Evolutionary conservation across 2,113 vertebrate species (phyloP).

Genomic region (Mola mola): DNA sequence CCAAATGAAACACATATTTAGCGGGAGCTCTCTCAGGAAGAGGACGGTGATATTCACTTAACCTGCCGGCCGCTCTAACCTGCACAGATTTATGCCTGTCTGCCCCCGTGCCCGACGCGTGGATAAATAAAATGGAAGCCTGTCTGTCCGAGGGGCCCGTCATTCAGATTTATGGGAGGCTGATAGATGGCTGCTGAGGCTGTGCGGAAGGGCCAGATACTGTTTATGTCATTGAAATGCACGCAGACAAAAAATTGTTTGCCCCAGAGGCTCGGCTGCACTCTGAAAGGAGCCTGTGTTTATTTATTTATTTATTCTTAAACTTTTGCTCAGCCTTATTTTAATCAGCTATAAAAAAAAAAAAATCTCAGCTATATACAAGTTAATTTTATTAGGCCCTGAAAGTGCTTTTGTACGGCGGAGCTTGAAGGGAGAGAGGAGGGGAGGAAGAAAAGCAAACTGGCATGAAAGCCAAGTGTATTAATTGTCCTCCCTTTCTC

Average conservation of each 20-base stretch:
- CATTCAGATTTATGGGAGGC: constrained; percentile 76
- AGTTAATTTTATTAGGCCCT: constrained; percentile 69
- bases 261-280: constrained; percentile 45
- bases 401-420: constrained; percentile 63
- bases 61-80: constrained; percentile 58
- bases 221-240: constrained; percentile 69
- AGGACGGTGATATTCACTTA: constrained; percentile 76
- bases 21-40: constrained; percentile 49
- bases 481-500: constrained; percentile 69
- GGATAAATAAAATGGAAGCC: constrained; percentile 63
- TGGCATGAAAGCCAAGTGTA: constrained; percentile 65
- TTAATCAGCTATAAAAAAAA: constrained; percentile 24
- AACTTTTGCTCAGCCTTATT: constrained; percentile 11
- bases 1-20: constrained; percentile 73
- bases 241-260: constrained; percentile 55
- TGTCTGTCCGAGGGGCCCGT: constrained; percentile 51
- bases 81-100: constrained; percentile 62
- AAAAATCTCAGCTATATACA: constrained; percentile 34
- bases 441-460: constrained; percentile 39
- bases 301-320: neutral
- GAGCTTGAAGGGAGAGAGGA: constrained; percentile 57
- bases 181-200: constrained; percentile 55
- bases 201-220: constrained; percentile 42
- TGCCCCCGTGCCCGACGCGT: constrained; percentile 25
- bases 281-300: constrained; percentile 13